Base-by-base conservation (phyloP, 2,113 vertebrate genomes). In the Bos javanicus region DNA sequence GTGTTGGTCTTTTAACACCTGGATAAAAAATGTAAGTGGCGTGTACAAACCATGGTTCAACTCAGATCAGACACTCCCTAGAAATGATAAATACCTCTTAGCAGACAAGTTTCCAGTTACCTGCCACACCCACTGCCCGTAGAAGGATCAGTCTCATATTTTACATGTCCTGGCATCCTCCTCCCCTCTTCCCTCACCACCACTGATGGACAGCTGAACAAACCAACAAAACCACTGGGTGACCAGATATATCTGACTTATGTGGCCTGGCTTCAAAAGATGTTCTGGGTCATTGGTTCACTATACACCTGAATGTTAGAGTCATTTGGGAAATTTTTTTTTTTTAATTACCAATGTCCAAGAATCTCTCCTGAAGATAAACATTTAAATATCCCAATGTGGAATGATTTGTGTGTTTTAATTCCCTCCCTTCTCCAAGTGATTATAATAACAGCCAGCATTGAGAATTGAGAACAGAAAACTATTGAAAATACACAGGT, bases 1-100 rank as follows among this genome's bases (percentile, higher is more conserved):
- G 97, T 74, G 97, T 98, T 97, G 93, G 94, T 36, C 26, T 94
- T 90, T 84, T 97, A 97, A 92, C 59, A 97, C 96, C 96, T 98
- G 92, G 64, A 78, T 84, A 78, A 96, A 95, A 97, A 95, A 91
- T 93, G 83, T 84, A 90, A 96, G 96, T 97, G 96, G 76, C 89
- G 26, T 33, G 9, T 33, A 64, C 19, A 64, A 33, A 57, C 3
- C 23, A 14, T 95, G 94, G 94, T 87, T 97, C 89, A 93, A 71
- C 67, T 54, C 52, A 93, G 64, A 91, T n/a, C 85, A 94, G 82
- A 15, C 97, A 95, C 95, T 97, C 96, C 96, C 87, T 91, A 36
- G 36, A 36, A 52, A 93, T 67, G 39, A 86, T 81, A 92, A 97
- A 96, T 94, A 85, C 74, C n/a, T 85, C 81, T 67, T 46, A 23